Conservation (phyloP, 2,113 vertebrate species). For the Microcebus griseorufus region DNA sequence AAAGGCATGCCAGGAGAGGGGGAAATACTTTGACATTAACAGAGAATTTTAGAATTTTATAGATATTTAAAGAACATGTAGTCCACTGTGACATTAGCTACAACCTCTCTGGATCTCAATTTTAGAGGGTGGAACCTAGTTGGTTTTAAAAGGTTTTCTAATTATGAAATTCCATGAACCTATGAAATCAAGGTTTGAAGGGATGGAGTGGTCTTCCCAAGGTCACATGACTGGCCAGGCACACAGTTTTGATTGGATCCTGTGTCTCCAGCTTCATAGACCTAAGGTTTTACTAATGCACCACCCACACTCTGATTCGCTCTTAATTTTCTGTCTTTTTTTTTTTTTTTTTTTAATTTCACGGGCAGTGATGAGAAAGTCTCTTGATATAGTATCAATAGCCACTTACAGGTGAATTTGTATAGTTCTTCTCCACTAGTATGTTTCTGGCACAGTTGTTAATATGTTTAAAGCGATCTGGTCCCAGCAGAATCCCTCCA, state of each 20-base stretch:
- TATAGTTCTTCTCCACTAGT: slow-evolving; percentile 90
- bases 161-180: slow-evolving; percentile 23
- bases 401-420: slow-evolving; percentile 86
- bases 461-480: slow-evolving; percentile 99
- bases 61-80: not conserved
- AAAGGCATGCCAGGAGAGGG: not conserved
- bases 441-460: slow-evolving; percentile 97
- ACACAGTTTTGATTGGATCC: not conserved
- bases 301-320: not conserved
- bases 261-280: not conserved
- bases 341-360: not conserved
- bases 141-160: slow-evolving; percentile 10
- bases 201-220: not conserved
- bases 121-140: not conserved
- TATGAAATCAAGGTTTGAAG: not conserved
- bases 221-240: not conserved
- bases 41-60: not conserved
- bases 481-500: slow-evolving; percentile 95
- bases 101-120: not conserved
- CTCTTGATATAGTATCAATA: not conserved
- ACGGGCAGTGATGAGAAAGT: not conserved
- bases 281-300: not conserved
- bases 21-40: not conserved
- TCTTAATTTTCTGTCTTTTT: not conserved
- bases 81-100: not conserved